Base-by-base conservation (phyloP, 1,140 invertebrate species). In the Cydia splendana region DNA sequence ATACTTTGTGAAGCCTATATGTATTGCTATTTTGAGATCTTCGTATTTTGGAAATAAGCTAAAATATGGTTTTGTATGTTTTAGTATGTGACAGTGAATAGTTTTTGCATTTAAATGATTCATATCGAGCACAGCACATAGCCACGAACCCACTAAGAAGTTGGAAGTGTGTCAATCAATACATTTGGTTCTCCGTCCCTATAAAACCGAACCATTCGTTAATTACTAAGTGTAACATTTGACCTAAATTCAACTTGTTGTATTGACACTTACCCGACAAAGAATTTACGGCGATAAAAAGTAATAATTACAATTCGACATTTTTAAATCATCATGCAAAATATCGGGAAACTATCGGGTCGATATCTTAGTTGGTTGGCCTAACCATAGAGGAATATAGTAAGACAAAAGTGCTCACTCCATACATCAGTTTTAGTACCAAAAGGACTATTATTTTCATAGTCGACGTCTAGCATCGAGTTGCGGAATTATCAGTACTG, bases 161-260 rank as follows among this genome's bases (percentile, higher is more conserved):
- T 71, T 45, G 67, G 34, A 71, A 42, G 67, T 71, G 38, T 71
- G 67, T 71, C 34, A 71, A 79, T 80, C 76, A 76, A 51, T 79
- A 83, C 57, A 75, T 88, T 91, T 87, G 81, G 83, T 89, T 84
- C 79, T 92, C 90, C 89, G 90, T 92, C 90, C 90, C 84, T 91
- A 86, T 83, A 71, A 71, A n/a, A 28, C 65, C 34, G 67, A 38
- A 38, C 67, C 30, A 45, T 71, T 71, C 45, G 2, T 69, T 15
- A 69, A n/a, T 69, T 6, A 69, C 65, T 69, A 15, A 69, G 30
- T 65, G 65, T 67, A 67, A 67, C 65, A 15, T 30, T 38, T 42
- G 7, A n/a, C 18, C 67, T 38, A 38, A 57, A 57, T 18, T 57
- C 48, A 51, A 18, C 53, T 57, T 57, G 53, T 57, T 5, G 7